Conservation (phyloP, 2,113 vertebrate species). For the Orthonyx spaldingii region DNA sequence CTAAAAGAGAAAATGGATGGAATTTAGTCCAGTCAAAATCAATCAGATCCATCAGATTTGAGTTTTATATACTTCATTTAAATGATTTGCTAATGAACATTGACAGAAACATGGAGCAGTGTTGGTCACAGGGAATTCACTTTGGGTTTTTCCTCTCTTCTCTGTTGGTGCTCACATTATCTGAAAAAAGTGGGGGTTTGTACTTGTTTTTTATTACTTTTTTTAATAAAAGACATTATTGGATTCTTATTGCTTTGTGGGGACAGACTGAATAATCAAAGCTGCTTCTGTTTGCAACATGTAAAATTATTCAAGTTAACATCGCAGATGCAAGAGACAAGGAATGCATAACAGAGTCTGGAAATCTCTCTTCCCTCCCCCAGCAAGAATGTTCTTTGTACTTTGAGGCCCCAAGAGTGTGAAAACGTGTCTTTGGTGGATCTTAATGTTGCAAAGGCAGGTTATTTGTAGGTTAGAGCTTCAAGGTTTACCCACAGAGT, state of each 20-base stretch:
- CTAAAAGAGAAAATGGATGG: constrained; percentile 9
- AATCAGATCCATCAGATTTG: background rate
- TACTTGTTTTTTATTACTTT: background rate
- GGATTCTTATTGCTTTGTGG: background rate
- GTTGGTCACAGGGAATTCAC: background rate
- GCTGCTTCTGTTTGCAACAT: background rate
- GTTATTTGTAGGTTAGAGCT: background rate
- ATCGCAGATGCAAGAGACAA: background rate
- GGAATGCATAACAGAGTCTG: background rate
- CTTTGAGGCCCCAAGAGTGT: background rate
- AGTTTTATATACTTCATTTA: background rate
- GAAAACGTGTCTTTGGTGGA: background rate
- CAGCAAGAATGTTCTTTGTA: background rate
- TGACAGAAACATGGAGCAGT: background rate
- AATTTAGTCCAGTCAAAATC: constrained; percentile 11
- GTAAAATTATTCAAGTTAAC: background rate
- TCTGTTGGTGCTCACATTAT: background rate
- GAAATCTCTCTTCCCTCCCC: background rate
- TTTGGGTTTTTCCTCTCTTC: background rate
- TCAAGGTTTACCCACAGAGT: background rate
- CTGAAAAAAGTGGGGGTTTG: background rate
- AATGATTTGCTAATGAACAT: background rate
- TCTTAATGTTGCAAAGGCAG: background rate
- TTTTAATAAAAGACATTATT: background rate
- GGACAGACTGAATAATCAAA: background rate